Percentiles rank a stretch among this genome's conserved stretches.
These are phyloP conservation scores for Gerris lacustris DNA, from an alignment of 2,888 invertebrate species.

Conservation along the genomic window DNA sequence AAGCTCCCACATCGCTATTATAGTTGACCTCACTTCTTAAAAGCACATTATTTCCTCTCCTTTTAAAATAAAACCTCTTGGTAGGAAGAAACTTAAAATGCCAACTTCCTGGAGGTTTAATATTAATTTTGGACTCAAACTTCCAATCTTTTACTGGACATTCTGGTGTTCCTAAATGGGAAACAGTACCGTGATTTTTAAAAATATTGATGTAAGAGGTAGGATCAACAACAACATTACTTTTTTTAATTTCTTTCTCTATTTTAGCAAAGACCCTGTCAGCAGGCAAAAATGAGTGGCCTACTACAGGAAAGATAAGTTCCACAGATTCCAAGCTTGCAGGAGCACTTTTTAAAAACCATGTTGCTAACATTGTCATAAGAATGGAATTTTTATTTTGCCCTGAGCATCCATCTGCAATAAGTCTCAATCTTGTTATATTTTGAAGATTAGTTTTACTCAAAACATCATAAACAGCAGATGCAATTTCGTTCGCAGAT, in stretches of 20 bases:
- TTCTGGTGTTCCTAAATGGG: slow-evolving; percentile 20
- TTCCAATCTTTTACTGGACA: slow-evolving; percentile 25
- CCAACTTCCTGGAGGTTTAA: slow-evolving; percentile 15
- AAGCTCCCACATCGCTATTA: neutral
- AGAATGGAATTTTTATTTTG: slow-evolving; percentile 33
- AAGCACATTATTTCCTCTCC: neutral
- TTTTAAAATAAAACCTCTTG: slow-evolving; percentile 12
- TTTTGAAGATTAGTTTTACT: slow-evolving; percentile 17
- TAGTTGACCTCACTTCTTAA: neutral
- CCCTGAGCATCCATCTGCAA: slow-evolving; percentile 20
- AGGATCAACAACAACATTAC: slow-evolving; percentile 24
- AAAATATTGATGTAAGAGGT: slow-evolving; percentile 26
- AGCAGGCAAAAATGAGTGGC: slow-evolving; percentile 32
- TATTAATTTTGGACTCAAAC: slow-evolving; percentile 8
- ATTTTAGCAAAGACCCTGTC: slow-evolving; percentile 32
- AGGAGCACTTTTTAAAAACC: slow-evolving; percentile 26
- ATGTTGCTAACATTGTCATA: slow-evolving; percentile 30
- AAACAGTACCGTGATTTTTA: slow-evolving; percentile 23
- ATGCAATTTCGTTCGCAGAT: slow-evolving; percentile 33
- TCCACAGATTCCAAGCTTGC: slow-evolving; percentile 24
- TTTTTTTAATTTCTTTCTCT: slow-evolving; percentile 28
- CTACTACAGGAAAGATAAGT: slow-evolving; percentile 30
- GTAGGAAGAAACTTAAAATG: slow-evolving; percentile 20
- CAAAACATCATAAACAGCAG: slow-evolving; percentile 30
- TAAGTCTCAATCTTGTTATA: slow-evolving; percentile 10